Evolutionary conservation across 2,113 vertebrate genomes (phyloP).

Genomic region (Paracanthobrama guichenoti): DNA sequence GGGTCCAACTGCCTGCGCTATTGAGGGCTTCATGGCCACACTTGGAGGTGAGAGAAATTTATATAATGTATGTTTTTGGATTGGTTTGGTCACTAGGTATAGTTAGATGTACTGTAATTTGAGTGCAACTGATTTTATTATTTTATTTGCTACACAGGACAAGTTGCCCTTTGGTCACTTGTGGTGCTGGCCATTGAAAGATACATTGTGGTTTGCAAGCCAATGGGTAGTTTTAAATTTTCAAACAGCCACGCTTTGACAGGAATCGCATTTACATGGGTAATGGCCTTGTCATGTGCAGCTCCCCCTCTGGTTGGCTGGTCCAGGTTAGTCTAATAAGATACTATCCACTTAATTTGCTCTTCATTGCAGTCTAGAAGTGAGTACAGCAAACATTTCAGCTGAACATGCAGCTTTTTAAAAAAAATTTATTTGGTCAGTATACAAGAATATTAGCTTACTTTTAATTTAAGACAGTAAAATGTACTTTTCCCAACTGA

Average conservation of each 20-base stretch:
- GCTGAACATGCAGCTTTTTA: neutral
- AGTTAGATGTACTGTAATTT: neutral
- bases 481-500: neutral
- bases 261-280: conserved; percentile 74
- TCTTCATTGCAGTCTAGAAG: neutral
- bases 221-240: conserved; percentile 78
- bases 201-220: conserved; percentile 76
- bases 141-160: conserved; percentile 58
- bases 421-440: neutral
- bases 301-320: conserved; percentile 74
- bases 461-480: neutral
- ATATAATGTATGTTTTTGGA: neutral
- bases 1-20: conserved; percentile 65
- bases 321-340: conserved; percentile 70
- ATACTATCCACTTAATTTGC: neutral
- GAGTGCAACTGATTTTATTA: neutral
- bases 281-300: conserved; percentile 70
- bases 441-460: neutral
- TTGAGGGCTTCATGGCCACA: conserved; percentile 77
- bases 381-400: neutral
- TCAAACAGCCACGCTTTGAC: conserved; percentile 63
- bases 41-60: conserved; percentile 70
- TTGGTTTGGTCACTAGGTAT: neutral
- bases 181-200: conserved; percentile 75
- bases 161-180: conserved; percentile 75